Conservation (phyloP, 2,797 vertebrate species). For the Gephyroberyx darwinii region DNA sequence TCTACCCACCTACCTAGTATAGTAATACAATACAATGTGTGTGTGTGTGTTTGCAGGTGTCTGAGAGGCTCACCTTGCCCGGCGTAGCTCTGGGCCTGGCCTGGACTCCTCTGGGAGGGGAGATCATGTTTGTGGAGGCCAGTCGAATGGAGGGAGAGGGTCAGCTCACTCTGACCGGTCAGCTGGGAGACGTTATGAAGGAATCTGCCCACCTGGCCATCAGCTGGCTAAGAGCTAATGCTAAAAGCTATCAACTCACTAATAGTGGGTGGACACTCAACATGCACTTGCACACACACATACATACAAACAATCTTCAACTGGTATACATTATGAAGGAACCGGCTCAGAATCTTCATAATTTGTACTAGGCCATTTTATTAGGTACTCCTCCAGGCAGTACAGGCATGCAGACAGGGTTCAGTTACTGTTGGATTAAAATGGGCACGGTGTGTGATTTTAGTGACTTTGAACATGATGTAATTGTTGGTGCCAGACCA, state of each 20-base stretch:
- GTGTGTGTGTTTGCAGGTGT: slow-evolving; percentile 83
- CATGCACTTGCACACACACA: not conserved
- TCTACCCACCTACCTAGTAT: no score
- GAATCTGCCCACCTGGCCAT: slow-evolving; percentile 96
- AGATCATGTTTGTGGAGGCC: slow-evolving; percentile 98
- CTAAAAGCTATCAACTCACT: slow-evolving; percentile 90
- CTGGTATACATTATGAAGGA: no score
- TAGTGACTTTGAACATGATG: no score
- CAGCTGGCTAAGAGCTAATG: slow-evolving; percentile 95
- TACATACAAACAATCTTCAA: not conserved
- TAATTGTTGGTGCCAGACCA: no score
- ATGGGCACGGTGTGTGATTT: no score
- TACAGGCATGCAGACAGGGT: no score
- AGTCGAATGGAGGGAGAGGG: slow-evolving; percentile 96
- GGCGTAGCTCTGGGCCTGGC: slow-evolving; percentile 95
- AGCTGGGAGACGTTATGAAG: slow-evolving; percentile 96
- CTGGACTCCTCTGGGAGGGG: slow-evolving; percentile 94
- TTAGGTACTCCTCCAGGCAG: no score
- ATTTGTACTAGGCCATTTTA: no score
- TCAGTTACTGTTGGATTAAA: no score
- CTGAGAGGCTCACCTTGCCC: slow-evolving; percentile 90
- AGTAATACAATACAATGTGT: not conserved
- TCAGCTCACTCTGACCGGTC: slow-evolving; percentile 93
- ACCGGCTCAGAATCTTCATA: no score
- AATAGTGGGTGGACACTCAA: slow-evolving; percentile 81